Base-by-base conservation (phyloP, 1,140 invertebrate genomes). In the Pogonomyrmex californicus region DNA sequence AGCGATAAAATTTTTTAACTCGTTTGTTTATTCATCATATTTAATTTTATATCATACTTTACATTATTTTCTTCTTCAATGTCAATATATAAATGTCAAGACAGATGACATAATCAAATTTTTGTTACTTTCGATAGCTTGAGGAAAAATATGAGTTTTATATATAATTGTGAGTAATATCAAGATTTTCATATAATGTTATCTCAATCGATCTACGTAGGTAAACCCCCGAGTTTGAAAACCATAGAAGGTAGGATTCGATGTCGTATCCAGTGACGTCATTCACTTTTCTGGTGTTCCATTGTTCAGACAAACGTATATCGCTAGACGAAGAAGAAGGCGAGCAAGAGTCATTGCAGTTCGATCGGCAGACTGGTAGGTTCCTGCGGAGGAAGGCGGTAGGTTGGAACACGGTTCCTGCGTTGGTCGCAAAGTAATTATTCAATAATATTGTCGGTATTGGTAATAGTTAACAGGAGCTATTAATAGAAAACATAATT, bases 251-350 rank as follows among this genome's bases (percentile, higher is more conserved):
- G 91, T 60, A 87, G 79, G 91, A 91, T 77, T 63, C 68, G 86
- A 79, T 76, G 90, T 85, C 85, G 86, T 89, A 87, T 77, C 78
- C 77, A 93, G 87, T 93, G 91, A 93, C 91, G 90, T 93, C 91
- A 93, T 70, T 90, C 44, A 30, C 82, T 86, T 89, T 90, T 91
- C 91, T 88, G 88, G 86, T 86, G 85, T 81, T 56, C 87, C 79
- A 92, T 92, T 92, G 91, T 92, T 92, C 86, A 47, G 86, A 86
- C 78, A 77, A 75, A 65, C 85, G 56, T 83, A 66, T 85, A 89
- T 90, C 77, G 78, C 90, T 91, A 89, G 86, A 90, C 73, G 86
- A 86, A 56, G 75, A 79, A 62, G 65, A 85, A 89, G 71, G 85
- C 86, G 63, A 86, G 68, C 62, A 77, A 83, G 76, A 91, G 79